These are phyloP conservation scores for Scaptomyza flava DNA, from an alignment of 2,888 invertebrate genomes.

Conservation along the genomic window DNA sequence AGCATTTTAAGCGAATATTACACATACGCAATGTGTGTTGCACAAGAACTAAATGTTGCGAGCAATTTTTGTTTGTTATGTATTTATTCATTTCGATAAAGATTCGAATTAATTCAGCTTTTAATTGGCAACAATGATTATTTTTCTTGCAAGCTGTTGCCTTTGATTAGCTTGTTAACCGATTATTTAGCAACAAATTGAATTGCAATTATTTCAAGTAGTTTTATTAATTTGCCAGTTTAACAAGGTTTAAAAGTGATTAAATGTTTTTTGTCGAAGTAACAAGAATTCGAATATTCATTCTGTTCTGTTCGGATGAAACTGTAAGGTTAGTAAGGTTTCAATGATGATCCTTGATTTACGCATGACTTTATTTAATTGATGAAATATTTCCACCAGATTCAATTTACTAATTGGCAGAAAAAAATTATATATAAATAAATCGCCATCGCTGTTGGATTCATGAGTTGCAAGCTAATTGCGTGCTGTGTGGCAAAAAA, in stretches of 20 bases:
- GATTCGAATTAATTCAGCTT: conserved; percentile 16
- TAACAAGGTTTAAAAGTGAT: no score
- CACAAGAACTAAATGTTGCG: conserved; percentile 32
- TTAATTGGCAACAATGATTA: conserved; percentile 31
- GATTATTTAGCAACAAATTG: neutral
- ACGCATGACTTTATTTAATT: conserved; percentile 18
- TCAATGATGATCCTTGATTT: neutral
- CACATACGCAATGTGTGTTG: conserved; percentile 57
- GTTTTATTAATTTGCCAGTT: neutral
- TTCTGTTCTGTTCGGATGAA: no score
- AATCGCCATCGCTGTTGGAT: conserved; percentile 21
- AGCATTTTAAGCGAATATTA: conserved; percentile 25
- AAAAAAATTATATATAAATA: conserved; percentile 2
- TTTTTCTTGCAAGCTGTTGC: conserved; percentile 2
- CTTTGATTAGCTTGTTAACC: neutral
- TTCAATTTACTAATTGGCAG: conserved; percentile 71
- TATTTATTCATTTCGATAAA: conserved; percentile 33
- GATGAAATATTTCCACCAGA: conserved; percentile 30
- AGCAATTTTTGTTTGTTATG: conserved; percentile 21
- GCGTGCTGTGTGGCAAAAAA: conserved; percentile 9
- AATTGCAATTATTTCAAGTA: neutral
- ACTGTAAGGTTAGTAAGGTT: no score
- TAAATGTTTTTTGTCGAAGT: no score
- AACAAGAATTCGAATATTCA: no score
- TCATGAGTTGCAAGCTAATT: conserved; percentile 54